Evolutionary conservation across 2,888 invertebrate species (phyloP), one percentile per base, ranked within the genome.

Genomic region (Alsophila aescularia): DNA sequence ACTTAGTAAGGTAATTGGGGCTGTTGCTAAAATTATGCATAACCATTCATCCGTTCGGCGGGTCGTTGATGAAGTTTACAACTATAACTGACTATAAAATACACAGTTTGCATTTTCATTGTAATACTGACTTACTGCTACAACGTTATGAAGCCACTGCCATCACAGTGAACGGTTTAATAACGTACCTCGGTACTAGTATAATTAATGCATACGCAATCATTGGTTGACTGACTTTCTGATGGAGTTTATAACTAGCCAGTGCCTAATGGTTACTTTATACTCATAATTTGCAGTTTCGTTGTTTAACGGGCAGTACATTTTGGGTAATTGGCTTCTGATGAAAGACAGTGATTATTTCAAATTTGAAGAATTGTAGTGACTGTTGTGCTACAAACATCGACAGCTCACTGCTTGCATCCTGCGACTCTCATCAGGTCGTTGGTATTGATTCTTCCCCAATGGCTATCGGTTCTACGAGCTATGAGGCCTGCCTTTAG

Each of bases 191-290:
- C 36, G 32, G 12, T 9, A 6, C 36, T 34, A 42, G 41, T 18
- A 54, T 67, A 60, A 72, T 74, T 71, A 67, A 70, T 72, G 58
- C 61, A 69, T 58, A 52, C 57, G 58, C 58, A 66, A 67, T 67
- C 64, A 70, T 67, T 45, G 45, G 66, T 53, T 57, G 51, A 54
- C 52, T 57, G 47, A 40, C 43, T 50, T 12, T 51, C 41, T 48
- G 34, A 53, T 60, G 54, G 44, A 21, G 32, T 35, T 41, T 52
- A 32, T 41, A 31, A 52, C 60, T 45, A 51, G 48, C 13, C 31
- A 49, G 40, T 15, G 5, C 16, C 49, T 42, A 37, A 41, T 42
- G 58, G 34, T 8, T 37, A 27, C n/a, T n/a, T n/a, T n/a, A n/a
- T n/a, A n/a, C n/a, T n/a, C n/a, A n/a, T n/a, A n/a, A 2, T 16